Conservation (phyloP, 2,113 vertebrate species). For the Fulica atra region DNA sequence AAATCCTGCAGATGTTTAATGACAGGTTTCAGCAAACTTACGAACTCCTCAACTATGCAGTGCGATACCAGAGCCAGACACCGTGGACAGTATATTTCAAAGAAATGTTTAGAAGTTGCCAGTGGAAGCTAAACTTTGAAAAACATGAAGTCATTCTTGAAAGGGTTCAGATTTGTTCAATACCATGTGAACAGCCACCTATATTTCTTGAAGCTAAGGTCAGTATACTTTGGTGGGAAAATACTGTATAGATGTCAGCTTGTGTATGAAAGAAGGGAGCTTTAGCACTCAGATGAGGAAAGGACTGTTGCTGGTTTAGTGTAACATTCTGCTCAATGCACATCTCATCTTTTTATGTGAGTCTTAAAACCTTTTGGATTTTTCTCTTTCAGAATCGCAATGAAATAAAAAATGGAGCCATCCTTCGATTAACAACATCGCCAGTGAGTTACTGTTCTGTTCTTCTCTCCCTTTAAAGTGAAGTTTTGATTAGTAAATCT, state of each 20-base stretch:
- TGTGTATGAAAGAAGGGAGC: not conserved
- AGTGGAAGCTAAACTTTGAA: conserved; percentile 1
- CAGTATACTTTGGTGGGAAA: not conserved
- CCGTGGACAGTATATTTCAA: not conserved
- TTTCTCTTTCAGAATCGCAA: conserved; percentile 90
- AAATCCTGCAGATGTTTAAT: conserved; percentile 66
- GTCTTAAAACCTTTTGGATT: not conserved
- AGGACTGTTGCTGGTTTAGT: not conserved
- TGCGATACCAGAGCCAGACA: not conserved
- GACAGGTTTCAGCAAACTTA: conserved; percentile 54
- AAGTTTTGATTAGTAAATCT: not conserved
- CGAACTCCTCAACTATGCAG: not conserved
- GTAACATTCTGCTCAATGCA: not conserved
- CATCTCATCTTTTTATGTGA: not conserved
- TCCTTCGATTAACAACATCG: conserved; percentile 92
- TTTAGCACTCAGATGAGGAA: not conserved
- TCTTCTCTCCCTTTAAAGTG: not conserved
- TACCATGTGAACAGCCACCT: not conserved
- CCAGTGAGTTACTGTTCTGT: conserved; percentile 83
- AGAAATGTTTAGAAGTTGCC: not conserved
- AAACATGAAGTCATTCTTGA: conserved; percentile 4
- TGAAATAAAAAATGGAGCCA: conserved; percentile 97
- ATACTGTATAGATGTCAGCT: not conserved
- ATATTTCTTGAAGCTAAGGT: not conserved
- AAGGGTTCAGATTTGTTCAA: not conserved